phyloP scores from a whole-genome alignment of 2,113 vertebrate genomes.

The Prochilodus magdalenae region DNA sequence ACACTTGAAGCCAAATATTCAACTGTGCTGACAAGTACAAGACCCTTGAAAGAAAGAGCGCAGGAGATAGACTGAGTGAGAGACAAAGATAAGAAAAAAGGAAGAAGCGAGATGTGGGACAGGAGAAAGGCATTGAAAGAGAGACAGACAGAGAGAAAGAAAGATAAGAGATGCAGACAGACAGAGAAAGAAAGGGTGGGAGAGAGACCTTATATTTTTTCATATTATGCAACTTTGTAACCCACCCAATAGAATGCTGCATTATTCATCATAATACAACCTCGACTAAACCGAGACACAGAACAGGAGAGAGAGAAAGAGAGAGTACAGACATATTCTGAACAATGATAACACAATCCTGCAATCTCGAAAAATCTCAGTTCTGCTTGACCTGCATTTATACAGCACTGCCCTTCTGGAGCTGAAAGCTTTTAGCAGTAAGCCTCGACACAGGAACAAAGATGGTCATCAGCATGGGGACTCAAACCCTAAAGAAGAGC shows the following conservation, averaged over 20 bases:
- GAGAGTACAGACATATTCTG: conserved; percentile 5
- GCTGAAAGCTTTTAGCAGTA: conserved; percentile 3
- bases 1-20: not conserved
- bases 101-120: no score
- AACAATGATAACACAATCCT: conserved; percentile 10
- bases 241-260: no score
- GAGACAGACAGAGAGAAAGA: not conserved
- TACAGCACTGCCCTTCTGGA: not conserved
- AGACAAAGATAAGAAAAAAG: not conserved
- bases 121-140: no score
- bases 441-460: not conserved
- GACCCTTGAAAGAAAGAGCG: not conserved
- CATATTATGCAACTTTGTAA: no score
- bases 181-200: not conserved
- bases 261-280: no score
- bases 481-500: not conserved
- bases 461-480: not conserved
- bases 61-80: not conserved
- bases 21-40: not conserved
- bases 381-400: conserved; percentile 10
- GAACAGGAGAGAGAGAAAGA: not conserved
- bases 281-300: no score
- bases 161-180: not conserved
- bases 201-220: no score
- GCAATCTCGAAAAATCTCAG: conserved; percentile 23